A percentile compares a stretch with the other conserved stretches of the same genome.
Conservation (phyloP, 2,888 invertebrate genomes). For the Aspidiotus destructor region DNA sequence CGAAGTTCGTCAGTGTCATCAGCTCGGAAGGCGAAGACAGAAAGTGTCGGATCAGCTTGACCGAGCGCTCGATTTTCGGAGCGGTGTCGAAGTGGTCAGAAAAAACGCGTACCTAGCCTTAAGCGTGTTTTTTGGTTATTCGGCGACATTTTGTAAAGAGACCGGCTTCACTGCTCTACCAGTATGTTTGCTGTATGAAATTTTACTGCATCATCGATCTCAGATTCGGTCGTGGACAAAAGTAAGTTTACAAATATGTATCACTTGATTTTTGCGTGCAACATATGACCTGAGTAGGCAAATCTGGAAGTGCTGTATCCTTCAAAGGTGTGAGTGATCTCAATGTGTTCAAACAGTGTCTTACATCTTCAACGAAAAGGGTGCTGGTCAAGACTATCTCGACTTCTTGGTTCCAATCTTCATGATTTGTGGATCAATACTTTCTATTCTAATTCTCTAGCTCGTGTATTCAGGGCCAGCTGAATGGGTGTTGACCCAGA, state of each 20-base stretch:
- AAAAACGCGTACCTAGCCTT: conserved; percentile 18
- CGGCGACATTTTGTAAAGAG: conserved; percentile 88
- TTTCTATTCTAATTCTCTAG: too few relatives aligned
- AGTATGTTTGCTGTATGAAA: conserved; percentile 51
- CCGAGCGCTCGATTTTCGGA: neutral
- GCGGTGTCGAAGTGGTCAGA: neutral
- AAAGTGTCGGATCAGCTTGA: neutral
- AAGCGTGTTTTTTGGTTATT: conserved; percentile 47
- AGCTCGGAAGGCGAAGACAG: neutral
- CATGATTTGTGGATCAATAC: too few relatives aligned
- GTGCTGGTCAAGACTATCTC: too few relatives aligned
- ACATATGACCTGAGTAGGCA: too few relatives aligned
- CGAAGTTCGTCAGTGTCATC: neutral
- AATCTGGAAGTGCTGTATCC: too few relatives aligned
- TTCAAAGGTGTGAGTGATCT: too few relatives aligned
- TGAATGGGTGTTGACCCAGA: too few relatives aligned
- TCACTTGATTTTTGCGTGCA: too few relatives aligned
- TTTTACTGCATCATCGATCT: conserved; percentile 9
- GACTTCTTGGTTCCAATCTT: too few relatives aligned
- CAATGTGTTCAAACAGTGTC: too few relatives aligned
- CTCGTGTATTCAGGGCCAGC: too few relatives aligned
- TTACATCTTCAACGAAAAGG: too few relatives aligned
- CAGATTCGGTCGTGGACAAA: neutral
- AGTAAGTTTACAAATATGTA: neutral
- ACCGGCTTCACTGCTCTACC: conserved; percentile 87